Percentiles rank a stretch among this genome's conserved stretches.
phyloP scores from a whole-genome alignment of 1,140 invertebrate species.

The Penaeus chinensis region DNA sequence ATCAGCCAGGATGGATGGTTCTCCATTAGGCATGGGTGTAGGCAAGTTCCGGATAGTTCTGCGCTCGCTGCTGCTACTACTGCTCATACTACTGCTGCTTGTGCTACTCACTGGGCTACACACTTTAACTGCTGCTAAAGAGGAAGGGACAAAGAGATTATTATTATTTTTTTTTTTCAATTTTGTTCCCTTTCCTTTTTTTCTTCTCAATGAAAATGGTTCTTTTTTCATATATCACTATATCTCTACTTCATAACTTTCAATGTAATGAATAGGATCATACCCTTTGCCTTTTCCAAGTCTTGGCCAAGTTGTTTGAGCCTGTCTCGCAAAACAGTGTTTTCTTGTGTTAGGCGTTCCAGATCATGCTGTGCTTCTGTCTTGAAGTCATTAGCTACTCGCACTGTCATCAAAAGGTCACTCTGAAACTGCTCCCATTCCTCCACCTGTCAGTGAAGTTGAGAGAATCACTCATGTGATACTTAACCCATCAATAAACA shows the following conservation, averaged over 20 bases:
- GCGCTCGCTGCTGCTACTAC: constrained; percentile 32
- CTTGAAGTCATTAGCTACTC: constrained; percentile 93
- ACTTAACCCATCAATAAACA: not conserved
- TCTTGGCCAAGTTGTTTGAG: constrained; percentile 81
- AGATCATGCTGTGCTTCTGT: constrained; percentile 85
- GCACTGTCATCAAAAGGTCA: constrained; percentile 90
- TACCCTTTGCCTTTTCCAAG: constrained; percentile 77
- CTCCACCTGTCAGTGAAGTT: constrained; percentile 71
- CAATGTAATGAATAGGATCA: not conserved
- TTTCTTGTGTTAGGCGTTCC: constrained; percentile 84
- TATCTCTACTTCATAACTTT: not conserved
- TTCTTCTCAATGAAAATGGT: no score
- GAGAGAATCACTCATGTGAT: not conserved
- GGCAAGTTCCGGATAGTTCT: constrained; percentile 26
- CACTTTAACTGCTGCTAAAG: constrained; percentile 38
- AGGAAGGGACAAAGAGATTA: not conserved
- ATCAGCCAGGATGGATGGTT: constrained; percentile 47
- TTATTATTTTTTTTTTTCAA: no score
- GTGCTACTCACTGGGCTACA: constrained; percentile 49
- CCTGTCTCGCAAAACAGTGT: constrained; percentile 83
- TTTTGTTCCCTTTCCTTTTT: no score
- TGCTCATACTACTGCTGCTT: constrained; percentile 44
- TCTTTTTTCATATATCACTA: not conserved
- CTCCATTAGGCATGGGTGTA: constrained; percentile 48
- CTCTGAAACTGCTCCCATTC: constrained; percentile 96